phyloP scores from a whole-genome alignment of 2,797 vertebrate species.

The Poliocrania exsul region DNA sequence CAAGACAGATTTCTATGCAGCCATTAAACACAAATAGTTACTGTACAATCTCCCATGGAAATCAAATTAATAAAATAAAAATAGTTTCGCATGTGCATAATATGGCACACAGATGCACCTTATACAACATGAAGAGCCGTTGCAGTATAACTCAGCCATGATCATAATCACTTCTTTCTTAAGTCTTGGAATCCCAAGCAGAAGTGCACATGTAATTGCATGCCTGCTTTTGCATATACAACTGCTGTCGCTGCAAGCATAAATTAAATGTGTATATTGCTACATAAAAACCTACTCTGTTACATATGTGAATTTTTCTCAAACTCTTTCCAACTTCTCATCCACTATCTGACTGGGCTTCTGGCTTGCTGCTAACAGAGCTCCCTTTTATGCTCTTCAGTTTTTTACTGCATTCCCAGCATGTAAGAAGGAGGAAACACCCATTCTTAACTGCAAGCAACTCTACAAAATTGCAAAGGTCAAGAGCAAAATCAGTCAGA shows the following conservation, averaged over 20 bases:
- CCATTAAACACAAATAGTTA: constrained; percentile 37
- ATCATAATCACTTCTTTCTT: constrained; percentile 57
- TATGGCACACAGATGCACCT: constrained; percentile 53
- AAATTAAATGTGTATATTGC: constrained; percentile 51
- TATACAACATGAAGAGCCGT: constrained; percentile 40
- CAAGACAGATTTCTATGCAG: constrained; percentile 3
- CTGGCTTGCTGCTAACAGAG: background rate
- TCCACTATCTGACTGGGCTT: background rate
- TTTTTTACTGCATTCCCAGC: background rate
- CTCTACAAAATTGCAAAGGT: background rate
- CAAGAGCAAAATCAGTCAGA: background rate
- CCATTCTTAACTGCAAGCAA: background rate
- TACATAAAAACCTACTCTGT: constrained; percentile 41
- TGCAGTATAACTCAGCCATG: constrained; percentile 24
- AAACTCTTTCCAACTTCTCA: background rate
- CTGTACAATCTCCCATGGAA: constrained; percentile 28
- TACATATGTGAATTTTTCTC: constrained; percentile 4
- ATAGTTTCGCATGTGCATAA: constrained; percentile 41
- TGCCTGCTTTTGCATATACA: constrained; percentile 29
- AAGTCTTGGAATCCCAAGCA: constrained; percentile 35
- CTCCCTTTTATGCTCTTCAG: background rate
- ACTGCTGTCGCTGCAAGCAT: constrained; percentile 51
- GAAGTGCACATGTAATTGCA: constrained; percentile 45
- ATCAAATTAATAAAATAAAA: constrained; percentile 52
- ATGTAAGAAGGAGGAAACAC: background rate